Conservation (phyloP, 1,140 invertebrate genomes). For the Lethocerus indicus region DNA sequence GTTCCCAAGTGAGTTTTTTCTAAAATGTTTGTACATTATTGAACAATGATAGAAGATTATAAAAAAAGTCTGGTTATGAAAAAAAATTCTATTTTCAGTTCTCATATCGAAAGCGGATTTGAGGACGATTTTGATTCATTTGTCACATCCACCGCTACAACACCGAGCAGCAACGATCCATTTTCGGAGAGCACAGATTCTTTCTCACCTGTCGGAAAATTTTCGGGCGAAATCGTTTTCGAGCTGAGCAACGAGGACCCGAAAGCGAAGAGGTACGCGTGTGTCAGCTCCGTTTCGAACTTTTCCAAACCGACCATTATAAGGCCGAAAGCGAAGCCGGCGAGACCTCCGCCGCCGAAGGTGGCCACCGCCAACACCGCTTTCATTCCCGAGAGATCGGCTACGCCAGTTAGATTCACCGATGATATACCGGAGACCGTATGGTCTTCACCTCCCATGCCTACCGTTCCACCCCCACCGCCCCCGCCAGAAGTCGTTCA, state of each 20-base stretch:
- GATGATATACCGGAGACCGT: not conserved
- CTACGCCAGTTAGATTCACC: not conserved
- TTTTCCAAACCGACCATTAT: slow-evolving; percentile 14
- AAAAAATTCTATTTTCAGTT: slow-evolving; percentile 19
- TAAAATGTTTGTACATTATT: not conserved
- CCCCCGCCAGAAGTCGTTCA: slow-evolving; percentile 35
- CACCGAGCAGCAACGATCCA: slow-evolving; percentile 12
- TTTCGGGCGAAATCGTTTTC: slow-evolving; percentile 3
- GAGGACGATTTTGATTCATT: slow-evolving; percentile 56
- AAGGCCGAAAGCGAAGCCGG: slow-evolving; percentile 9
- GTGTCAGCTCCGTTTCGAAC: slow-evolving; percentile 3
- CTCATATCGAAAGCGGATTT: slow-evolving; percentile 55
- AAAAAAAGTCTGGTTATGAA: too few species aligned
- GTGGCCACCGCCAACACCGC: too few species aligned
- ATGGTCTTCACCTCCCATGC: slow-evolving; percentile 52
- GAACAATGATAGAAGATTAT: slow-evolving; percentile 1
- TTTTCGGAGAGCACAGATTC: slow-evolving; percentile 8
- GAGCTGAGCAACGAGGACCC: slow-evolving; percentile 8
- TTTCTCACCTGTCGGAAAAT: slow-evolving; percentile 3
- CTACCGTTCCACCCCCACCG: slow-evolving; percentile 50
- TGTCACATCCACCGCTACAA: slow-evolving; percentile 17
- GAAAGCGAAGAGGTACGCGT: slow-evolving; percentile 1
- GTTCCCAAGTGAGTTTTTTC: not conserved
- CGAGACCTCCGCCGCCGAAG: slow-evolving; percentile 13
- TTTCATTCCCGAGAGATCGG: not conserved